Percentiles rank a stretch among this genome's conserved stretches.
These are phyloP conservation scores for Chondrosia reniformis DNA, from an alignment of 37 sponge, comb jelly and placozoan genomes.

Conservation along the genomic window DNA sequence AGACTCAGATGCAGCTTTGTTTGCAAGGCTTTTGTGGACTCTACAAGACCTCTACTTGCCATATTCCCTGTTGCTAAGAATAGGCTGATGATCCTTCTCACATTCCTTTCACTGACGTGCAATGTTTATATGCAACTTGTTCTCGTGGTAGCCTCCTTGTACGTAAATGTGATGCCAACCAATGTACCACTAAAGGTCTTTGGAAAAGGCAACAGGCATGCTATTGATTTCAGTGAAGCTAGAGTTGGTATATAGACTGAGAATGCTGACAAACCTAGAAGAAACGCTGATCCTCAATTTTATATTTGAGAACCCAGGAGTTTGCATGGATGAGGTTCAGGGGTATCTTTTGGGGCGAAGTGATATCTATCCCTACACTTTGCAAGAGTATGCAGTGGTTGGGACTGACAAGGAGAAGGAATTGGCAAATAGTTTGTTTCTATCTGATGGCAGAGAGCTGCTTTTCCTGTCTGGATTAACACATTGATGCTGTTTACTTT, in stretches of 20 bases:
- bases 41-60: too few relatives aligned
- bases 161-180: too few relatives aligned
- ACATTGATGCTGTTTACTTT: constrained; percentile 5
- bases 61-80: too few relatives aligned
- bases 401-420: constrained; percentile 25
- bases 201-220: too few relatives aligned
- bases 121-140: too few relatives aligned
- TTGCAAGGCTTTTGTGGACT: too few relatives aligned
- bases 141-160: too few relatives aligned
- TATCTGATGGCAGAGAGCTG: neutral
- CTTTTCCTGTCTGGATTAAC: constrained; percentile 32
- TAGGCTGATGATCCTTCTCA: too few relatives aligned
- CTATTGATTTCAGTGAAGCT: too few relatives aligned
- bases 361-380: constrained; percentile 11
- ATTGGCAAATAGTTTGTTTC: neutral
- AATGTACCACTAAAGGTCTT: too few relatives aligned
- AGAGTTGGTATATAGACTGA: neutral
- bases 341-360: neutral
- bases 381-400: constrained; percentile 4
- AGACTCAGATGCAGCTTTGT: too few relatives aligned
- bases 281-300: neutral
- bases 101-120: too few relatives aligned
- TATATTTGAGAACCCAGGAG: constrained; percentile 16
- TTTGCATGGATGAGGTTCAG: constrained; percentile 24
- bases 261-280: neutral